phyloP scores from a whole-genome alignment of 1,140 invertebrate genomes.

The Paralvinella palmiformis region DNA sequence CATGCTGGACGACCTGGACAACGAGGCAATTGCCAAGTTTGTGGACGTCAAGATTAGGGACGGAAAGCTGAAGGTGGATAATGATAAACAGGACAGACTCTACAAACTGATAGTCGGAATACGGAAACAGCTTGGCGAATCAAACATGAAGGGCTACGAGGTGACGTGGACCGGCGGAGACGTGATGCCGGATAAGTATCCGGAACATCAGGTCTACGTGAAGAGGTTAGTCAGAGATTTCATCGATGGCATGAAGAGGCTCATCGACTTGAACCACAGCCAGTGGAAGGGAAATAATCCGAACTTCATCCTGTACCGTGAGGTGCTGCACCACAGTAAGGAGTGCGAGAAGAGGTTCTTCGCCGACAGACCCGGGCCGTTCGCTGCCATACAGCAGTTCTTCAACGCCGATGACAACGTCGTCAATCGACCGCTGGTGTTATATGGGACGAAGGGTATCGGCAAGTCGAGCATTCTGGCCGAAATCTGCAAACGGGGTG shows the following conservation, averaged over 20 bases:
- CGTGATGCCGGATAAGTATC: not conserved
- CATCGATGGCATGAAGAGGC: not conserved
- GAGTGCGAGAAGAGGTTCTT: too few species aligned
- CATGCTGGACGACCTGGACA: too few species aligned
- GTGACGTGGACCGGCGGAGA: not conserved
- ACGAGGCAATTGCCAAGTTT: too few species aligned
- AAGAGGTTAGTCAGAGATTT: not conserved
- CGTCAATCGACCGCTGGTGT: not conserved
- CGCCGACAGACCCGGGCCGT: not conserved
- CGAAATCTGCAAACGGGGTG: not conserved
- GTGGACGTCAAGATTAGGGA: too few species aligned
- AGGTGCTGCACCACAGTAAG: not conserved
- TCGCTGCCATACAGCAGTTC: not conserved
- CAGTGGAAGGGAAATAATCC: not conserved
- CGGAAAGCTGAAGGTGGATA: too few species aligned
- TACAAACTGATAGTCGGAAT: not conserved
- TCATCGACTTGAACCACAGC: not conserved
- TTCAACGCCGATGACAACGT: not conserved
- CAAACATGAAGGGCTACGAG: not conserved
- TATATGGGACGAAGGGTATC: not conserved
- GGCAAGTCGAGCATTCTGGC: not conserved
- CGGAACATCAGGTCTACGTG: not conserved
- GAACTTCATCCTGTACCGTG: not conserved
- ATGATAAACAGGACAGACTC: too few species aligned
- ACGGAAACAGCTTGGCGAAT: not conserved